Conservation (phyloP, 2,113 vertebrate genomes). For the Aldabrachelys gigantea region DNA sequence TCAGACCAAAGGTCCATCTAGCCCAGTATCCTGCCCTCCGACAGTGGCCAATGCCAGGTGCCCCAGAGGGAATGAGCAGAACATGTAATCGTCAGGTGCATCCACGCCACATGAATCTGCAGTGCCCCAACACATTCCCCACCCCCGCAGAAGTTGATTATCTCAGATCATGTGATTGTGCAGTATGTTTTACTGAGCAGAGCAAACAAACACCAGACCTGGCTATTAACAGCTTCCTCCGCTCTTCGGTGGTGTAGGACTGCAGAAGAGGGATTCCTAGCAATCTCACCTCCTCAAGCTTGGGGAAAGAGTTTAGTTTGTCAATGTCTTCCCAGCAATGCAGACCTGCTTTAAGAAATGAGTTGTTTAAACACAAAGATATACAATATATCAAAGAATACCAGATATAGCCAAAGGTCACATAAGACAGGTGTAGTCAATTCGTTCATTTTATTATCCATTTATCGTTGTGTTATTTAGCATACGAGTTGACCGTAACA, state of each 20-base stretch:
- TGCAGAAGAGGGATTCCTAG: conserved; percentile 93
- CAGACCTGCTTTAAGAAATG: conserved; percentile 85
- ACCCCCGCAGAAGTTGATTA: background rate
- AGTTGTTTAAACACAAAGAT: conserved; percentile 44
- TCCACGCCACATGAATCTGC: background rate
- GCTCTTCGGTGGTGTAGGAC: conserved; percentile 90
- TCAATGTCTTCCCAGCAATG: conserved; percentile 94
- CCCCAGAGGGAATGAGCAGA: no score
- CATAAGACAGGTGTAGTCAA: background rate
- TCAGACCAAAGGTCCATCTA: no score
- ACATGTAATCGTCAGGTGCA: fast-evolving
- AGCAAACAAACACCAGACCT: conserved; percentile 71
- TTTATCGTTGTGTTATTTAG: background rate
- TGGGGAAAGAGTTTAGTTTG: conserved; percentile 93
- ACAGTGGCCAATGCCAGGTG: no score
- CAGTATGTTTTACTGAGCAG: background rate
- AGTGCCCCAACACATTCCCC: background rate
- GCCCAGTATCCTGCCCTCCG: no score
- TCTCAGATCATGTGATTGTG: background rate
- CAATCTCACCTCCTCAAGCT: conserved; percentile 91
- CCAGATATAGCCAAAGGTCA: conserved; percentile 7
- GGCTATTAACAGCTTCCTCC: conserved; percentile 91
- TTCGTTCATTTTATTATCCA: background rate
- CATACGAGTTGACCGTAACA: background rate
- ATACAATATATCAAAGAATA: background rate